These are phyloP conservation scores for Heterodera filipjevi DNA, from an alignment of 2,888 invertebrate genomes.

Conservation along the genomic window DNA sequence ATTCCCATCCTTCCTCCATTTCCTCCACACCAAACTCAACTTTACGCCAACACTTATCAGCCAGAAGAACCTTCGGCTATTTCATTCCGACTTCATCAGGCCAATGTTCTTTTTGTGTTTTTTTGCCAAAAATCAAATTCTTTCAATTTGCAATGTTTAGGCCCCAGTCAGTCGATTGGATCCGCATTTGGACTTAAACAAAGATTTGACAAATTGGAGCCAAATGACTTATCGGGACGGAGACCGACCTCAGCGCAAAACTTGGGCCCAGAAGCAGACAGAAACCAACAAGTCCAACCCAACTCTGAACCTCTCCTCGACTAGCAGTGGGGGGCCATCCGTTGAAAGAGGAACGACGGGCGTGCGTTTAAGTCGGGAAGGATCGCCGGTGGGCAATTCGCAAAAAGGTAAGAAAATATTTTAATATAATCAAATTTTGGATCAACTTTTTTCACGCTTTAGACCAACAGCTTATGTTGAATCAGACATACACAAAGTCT, in stretches of 20 bases:
- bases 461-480: neutral
- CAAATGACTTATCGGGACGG: constrained; percentile 47
- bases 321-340: neutral
- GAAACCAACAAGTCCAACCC: neutral
- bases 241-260: constrained; percentile 49
- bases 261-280: constrained; percentile 48
- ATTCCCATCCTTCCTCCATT: neutral
- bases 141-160: constrained; percentile 8
- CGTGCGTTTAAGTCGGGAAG: neutral
- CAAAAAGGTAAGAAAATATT: neutral
- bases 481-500: neutral
- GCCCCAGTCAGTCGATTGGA: constrained; percentile 53
- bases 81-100: constrained; percentile 47
- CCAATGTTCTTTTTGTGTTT: constrained; percentile 37
- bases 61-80: constrained; percentile 21
- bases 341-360: neutral
- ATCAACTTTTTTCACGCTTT: neutral
- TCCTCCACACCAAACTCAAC: constrained; percentile 6
- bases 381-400: neutral
- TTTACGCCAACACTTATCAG: neutral
- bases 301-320: neutral
- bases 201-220: constrained; percentile 65
- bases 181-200: constrained; percentile 60
- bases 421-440: neutral
- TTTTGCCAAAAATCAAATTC: no score